Evolutionary conservation across 2,888 invertebrate genomes (phyloP).

Genomic region (Phortica okadai): DNA sequence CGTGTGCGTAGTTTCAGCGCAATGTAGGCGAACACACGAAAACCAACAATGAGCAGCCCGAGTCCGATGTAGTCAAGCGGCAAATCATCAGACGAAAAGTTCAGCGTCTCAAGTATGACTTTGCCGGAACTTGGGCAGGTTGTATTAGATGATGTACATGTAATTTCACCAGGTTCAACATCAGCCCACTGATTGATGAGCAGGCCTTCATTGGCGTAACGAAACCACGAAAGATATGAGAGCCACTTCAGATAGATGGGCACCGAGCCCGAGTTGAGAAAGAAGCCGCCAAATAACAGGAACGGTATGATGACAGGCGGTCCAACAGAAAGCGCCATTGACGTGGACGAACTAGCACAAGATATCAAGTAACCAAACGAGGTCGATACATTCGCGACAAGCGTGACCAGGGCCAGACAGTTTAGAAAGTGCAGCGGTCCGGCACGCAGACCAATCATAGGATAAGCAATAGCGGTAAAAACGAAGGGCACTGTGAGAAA

Average conservation of each 20-base stretch:
- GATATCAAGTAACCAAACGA: conserved; percentile 96
- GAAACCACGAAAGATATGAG: conserved; percentile 93
- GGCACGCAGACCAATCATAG: conserved; percentile 90
- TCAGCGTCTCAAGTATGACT: conserved; percentile 86
- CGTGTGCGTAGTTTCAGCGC: conserved; percentile 84
- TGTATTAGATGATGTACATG: conserved; percentile 84
- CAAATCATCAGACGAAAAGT: conserved; percentile 85
- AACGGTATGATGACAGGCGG: conserved; percentile 96
- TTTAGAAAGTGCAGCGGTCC: conserved; percentile 83
- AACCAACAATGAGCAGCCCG: conserved; percentile 83
- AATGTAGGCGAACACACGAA: conserved; percentile 86
- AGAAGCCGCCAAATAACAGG: conserved; percentile 96
- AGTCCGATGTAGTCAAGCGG: conserved; percentile 84
- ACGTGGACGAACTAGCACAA: conserved; percentile 87
- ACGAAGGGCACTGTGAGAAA: conserved; percentile 89
- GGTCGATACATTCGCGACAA: conserved; percentile 92
- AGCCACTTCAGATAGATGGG: conserved; percentile 91
- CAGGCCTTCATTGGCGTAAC: conserved; percentile 92
- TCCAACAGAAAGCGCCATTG: conserved; percentile 93
- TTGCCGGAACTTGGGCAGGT: conserved; percentile 88
- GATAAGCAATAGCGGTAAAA: conserved; percentile 90
- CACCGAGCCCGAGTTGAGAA: conserved; percentile 92
- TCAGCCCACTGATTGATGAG: conserved; percentile 93
- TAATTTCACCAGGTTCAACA: conserved; percentile 84
- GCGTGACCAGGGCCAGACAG: conserved; percentile 83